A percentile compares a stretch with the other conserved stretches of the same genome.
phyloP scores from a whole-genome alignment of 2,797 vertebrate genomes.

The Scomberomorus guttatus region DNA sequence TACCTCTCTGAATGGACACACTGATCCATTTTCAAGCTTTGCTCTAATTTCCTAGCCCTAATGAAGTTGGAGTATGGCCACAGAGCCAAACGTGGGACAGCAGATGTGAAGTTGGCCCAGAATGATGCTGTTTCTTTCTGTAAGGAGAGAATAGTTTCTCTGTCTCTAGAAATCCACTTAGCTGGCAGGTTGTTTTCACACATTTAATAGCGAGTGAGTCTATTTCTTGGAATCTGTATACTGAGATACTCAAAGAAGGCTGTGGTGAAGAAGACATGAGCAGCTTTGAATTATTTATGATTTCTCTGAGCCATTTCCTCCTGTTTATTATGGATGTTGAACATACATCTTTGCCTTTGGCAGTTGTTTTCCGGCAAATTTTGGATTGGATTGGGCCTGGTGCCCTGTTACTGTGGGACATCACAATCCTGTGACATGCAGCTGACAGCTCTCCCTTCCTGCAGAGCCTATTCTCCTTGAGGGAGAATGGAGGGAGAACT shows the following conservation, averaged over 20 bases:
- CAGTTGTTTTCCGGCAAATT: conserved; percentile 68
- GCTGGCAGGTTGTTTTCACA: conserved; percentile 62
- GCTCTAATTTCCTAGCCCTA: conserved; percentile 43
- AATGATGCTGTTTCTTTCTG: conserved; percentile 38
- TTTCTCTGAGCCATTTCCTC: conserved; percentile 66
- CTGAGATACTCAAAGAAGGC: conserved; percentile 60
- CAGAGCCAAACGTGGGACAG: conserved; percentile 19
- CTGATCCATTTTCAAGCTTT: conserved; percentile 47
- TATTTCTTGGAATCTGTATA: conserved; percentile 58
- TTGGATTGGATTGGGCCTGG: conserved; percentile 66
- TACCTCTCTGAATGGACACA: conserved; percentile 30
- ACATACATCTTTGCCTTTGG: conserved; percentile 75
- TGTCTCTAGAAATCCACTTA: conserved; percentile 51
- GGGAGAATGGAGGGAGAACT: conserved; percentile 44
- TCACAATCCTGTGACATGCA: conserved; percentile 69
- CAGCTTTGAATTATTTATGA: conserved; percentile 80
- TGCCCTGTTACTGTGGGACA: conserved; percentile 60
- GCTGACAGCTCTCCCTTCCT: conserved; percentile 70
- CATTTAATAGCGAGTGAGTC: conserved; percentile 65
- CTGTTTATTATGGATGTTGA: conserved; percentile 71
- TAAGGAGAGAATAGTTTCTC: conserved; percentile 24
- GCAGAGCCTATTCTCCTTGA: conserved; percentile 51
- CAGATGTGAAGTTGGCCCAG: conserved; percentile 43
- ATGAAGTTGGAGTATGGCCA: conserved; percentile 47
- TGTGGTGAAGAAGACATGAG: conserved; percentile 60